Evolutionary conservation across 2,888 invertebrate species (phyloP).

Genomic region (Campopleginae sp.): DNA sequence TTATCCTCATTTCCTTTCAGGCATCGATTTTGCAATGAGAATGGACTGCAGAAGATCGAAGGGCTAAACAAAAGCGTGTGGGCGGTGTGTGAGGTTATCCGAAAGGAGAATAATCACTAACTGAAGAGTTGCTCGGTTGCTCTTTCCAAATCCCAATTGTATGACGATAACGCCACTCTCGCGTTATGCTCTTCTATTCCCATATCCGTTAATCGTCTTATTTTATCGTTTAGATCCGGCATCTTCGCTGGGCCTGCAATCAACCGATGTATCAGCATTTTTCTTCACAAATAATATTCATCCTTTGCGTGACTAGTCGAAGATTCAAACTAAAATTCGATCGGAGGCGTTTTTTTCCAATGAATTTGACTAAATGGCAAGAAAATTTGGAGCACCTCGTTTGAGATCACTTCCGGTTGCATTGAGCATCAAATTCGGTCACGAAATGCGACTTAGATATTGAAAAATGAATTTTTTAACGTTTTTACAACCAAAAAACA

Average conservation of each 20-base stretch:
- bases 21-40: slow-evolving; percentile 47
- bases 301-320: not conserved
- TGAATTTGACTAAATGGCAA: not conserved
- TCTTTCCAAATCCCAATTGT: slow-evolving; percentile 96
- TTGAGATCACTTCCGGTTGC: no score
- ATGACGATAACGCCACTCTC: slow-evolving; percentile 94
- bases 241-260: slow-evolving; percentile 89
- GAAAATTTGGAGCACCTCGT: no score
- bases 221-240: slow-evolving; percentile 94
- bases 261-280: not conserved
- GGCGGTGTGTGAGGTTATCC: slow-evolving; percentile 56
- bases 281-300: not conserved
- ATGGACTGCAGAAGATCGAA: slow-evolving; percentile 30
- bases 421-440: no score
- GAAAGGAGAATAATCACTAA: slow-evolving; percentile 85
- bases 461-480: no score
- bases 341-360: not conserved
- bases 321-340: not conserved
- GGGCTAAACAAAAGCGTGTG: slow-evolving; percentile 49
- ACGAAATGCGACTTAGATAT: no score
- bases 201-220: slow-evolving; percentile 96
- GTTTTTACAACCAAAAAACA: no score
- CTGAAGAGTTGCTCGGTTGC: slow-evolving; percentile 96
- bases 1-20: slow-evolving; percentile 21
- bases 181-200: slow-evolving; percentile 96